Percentiles rank a stretch among this genome's conserved stretches.
phyloP scores from a whole-genome alignment of 2,888 invertebrate genomes.

The Chrysolina haemoptera region DNA sequence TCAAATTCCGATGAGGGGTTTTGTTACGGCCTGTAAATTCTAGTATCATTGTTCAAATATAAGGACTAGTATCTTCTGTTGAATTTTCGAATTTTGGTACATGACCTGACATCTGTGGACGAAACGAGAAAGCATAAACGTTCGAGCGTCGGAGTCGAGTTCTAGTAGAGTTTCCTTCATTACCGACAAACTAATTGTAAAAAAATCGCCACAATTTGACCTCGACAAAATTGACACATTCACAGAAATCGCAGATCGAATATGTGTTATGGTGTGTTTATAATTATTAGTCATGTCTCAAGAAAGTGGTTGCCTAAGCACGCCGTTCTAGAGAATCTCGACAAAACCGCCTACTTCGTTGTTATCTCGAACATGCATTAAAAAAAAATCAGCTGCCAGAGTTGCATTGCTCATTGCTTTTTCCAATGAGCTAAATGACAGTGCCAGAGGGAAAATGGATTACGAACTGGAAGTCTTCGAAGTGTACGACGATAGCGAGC shows the following conservation, averaged over 20 bases:
- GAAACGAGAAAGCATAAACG: neutral
- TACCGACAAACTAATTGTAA: conserved; percentile 5
- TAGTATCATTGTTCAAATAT: neutral
- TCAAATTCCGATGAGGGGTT: no score
- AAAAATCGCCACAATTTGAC: conserved; percentile 12
- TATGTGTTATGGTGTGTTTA: conserved; percentile 34
- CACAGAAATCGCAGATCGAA: conserved; percentile 34
- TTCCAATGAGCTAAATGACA: conserved; percentile 33
- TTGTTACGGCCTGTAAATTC: no score
- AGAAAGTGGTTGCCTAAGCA: conserved; percentile 18
- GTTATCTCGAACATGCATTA: neutral
- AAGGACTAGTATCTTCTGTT: no score
- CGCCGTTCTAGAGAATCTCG: neutral
- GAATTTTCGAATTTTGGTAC: neutral
- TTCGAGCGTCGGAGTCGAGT: neutral
- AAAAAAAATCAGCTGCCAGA: conserved; percentile 17
- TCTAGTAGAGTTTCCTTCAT: neutral
- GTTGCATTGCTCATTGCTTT: conserved; percentile 1
- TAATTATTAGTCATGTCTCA: conserved; percentile 36
- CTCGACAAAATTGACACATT: conserved; percentile 18
- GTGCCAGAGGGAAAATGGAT: conserved; percentile 62
- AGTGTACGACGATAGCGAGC: conserved; percentile 66
- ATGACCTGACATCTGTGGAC: neutral
- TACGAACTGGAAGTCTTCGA: conserved; percentile 73
- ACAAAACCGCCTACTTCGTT: neutral